Percentiles rank a stretch among this genome's conserved stretches.
Evolutionary conservation across 2,888 invertebrate species (phyloP).

Genomic region (Andrena camellia): DNA sequence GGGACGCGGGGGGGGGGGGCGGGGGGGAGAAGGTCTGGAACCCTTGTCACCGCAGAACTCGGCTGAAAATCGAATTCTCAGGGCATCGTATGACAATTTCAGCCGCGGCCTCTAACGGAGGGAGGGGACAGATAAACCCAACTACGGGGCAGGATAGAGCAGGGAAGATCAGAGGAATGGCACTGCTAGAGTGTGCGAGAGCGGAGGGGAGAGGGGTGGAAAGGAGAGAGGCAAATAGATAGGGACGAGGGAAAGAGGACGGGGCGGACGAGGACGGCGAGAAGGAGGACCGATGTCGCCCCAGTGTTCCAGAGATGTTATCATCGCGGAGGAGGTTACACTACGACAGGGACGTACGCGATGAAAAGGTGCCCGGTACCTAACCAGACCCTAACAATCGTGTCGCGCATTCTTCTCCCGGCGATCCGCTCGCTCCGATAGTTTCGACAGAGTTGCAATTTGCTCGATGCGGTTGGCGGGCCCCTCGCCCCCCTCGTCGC

Average conservation of each 20-base stretch:
- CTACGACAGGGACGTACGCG: conserved; percentile 68
- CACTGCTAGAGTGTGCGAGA: background rate
- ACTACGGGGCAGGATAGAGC: background rate
- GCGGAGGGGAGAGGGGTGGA: background rate
- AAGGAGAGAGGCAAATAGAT: conserved; percentile 20
- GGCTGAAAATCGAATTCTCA: conserved; percentile 83
- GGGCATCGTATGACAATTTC: conserved; percentile 84
- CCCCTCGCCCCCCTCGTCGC: conserved; percentile 4
- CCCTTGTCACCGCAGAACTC: conserved; percentile 75
- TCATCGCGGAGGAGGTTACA: conserved; percentile 72
- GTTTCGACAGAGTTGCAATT: conserved; percentile 84
- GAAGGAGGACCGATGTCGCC: conserved; percentile 41
- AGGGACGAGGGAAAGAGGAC: background rate
- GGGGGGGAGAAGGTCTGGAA: conserved; percentile 50
- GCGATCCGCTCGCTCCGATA: conserved; percentile 80
- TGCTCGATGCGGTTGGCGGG: conserved; percentile 78
- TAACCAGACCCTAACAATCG: conserved; percentile 78
- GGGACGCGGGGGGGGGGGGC: conserved; percentile 24
- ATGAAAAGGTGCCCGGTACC: conserved; percentile 73
- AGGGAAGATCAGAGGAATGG: background rate
- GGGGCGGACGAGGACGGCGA: background rate
- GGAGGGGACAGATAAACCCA: conserved; percentile 42
- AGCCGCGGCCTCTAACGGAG: conserved; percentile 39
- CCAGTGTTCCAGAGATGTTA: conserved; percentile 76
- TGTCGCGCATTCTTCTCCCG: conserved; percentile 83